These are phyloP conservation scores for Dichetophora obliterata DNA, from an alignment of 2,888 invertebrate species.

Conservation along the genomic window DNA sequence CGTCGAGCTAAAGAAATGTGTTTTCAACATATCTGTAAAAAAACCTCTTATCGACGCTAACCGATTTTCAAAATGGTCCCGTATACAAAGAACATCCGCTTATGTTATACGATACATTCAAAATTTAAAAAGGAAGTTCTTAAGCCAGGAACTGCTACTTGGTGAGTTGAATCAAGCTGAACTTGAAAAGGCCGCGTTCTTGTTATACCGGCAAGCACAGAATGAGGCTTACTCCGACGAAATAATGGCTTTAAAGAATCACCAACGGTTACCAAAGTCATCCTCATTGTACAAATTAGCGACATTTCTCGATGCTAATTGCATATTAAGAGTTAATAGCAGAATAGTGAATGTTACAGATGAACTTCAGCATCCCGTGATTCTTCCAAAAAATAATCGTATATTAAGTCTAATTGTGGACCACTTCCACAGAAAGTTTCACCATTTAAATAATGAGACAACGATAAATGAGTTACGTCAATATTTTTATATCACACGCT, in stretches of 20 bases:
- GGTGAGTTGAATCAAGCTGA: conserved; percentile 27
- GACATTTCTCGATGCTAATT: not conserved
- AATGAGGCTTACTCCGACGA: conserved; percentile 27
- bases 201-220: conserved; percentile 26
- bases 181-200: conserved; percentile 5
- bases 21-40: not conserved
- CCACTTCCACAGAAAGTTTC: not conserved
- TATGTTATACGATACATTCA: not conserved
- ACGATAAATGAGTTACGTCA: conserved; percentile 27
- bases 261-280: conserved; percentile 19
- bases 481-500: conserved; percentile 41
- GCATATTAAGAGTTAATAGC: not conserved
- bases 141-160: not conserved
- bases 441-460: conserved; percentile 1
- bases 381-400: conserved; percentile 6
- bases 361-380: conserved; percentile 14
- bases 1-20: not conserved
- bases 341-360: not conserved
- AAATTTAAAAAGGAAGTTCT: not conserved
- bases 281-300: conserved; percentile 18
- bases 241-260: conserved; percentile 8
- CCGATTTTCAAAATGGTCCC: not conserved
- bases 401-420: conserved; percentile 8
- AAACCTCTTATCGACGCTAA: not conserved
- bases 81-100: not conserved